Percentiles rank a stretch among this genome's conserved stretches.
These are phyloP conservation scores for Epistrophe grossulariae DNA, from an alignment of 2,888 invertebrate species.

Conservation along the genomic window DNA sequence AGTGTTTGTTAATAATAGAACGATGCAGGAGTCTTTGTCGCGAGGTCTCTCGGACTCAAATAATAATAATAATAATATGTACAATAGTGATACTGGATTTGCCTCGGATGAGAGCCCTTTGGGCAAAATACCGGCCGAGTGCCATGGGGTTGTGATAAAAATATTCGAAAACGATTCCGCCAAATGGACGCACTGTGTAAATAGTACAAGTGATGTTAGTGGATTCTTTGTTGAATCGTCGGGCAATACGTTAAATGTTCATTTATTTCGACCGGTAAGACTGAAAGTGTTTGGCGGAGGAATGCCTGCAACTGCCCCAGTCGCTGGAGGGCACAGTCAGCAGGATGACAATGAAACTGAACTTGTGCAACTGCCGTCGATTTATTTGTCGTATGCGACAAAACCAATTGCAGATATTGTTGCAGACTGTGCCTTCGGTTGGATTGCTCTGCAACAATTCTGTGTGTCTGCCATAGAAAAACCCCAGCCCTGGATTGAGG, in stretches of 20 bases:
- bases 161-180: constrained; percentile 79
- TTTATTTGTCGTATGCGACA: constrained; percentile 88
- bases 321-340: background rate
- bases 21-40: constrained; percentile 48
- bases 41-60: constrained; percentile 39
- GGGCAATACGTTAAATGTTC: constrained; percentile 79
- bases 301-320: background rate
- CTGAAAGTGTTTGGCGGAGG: constrained; percentile 49
- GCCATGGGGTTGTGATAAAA: constrained; percentile 79
- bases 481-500: constrained; percentile 87
- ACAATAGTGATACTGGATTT: constrained; percentile 62
- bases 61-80: constrained; percentile 14
- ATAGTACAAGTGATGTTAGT: constrained; percentile 77
- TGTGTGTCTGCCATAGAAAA: constrained; percentile 87
- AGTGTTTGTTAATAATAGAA: constrained; percentile 61
- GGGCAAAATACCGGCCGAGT: constrained; percentile 72
- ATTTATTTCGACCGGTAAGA: constrained; percentile 76
- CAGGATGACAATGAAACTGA: background rate
- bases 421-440: constrained; percentile 89
- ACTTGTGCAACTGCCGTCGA: constrained; percentile 83
- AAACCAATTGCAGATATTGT: constrained; percentile 87
- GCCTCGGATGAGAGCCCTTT: constrained; percentile 59
- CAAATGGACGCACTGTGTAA: constrained; percentile 80
- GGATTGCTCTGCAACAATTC: constrained; percentile 88
- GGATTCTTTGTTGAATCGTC: constrained; percentile 79